A percentile compares a stretch with the other conserved stretches of the same genome.
phyloP scores from a whole-genome alignment of 37 sponge, comb jelly and placozoan genomes.

The Amphimedon queenslandica region DNA sequence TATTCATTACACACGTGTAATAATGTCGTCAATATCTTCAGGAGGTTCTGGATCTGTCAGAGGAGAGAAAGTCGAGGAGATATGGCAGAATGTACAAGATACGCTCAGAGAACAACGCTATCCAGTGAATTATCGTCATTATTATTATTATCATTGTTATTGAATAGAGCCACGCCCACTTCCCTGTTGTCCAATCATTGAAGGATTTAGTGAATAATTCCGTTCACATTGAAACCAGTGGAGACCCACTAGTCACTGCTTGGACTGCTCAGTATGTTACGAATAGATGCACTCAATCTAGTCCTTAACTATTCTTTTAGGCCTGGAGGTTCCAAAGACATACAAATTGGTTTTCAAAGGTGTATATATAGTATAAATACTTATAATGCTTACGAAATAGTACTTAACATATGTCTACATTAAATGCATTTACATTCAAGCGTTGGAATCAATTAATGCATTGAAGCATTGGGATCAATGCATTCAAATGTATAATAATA shows the following conservation, averaged over 20 bases:
- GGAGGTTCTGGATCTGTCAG: not conserved
- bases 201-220: conserved; percentile 35
- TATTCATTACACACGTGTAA: too few species aligned
- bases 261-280: conserved; percentile 40
- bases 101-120: not conserved
- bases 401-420: too few species aligned
- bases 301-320: too few species aligned
- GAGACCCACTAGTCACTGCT: conserved; percentile 40
- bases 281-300: too few species aligned
- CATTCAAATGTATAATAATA: too few species aligned
- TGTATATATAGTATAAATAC: not conserved
- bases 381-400: too few species aligned
- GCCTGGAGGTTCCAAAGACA: not conserved
- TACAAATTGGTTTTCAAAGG: not conserved
- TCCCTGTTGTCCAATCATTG: not conserved
- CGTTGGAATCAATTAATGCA: too few species aligned
- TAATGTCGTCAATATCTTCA: too few species aligned
- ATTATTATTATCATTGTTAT: not conserved
- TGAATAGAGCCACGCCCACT: not conserved
- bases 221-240: conserved; percentile 50
- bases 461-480: too few species aligned
- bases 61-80: not conserved
- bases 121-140: not conserved
- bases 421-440: too few species aligned
- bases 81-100: not conserved